A percentile compares a stretch with the other conserved stretches of the same genome.
phyloP scores from a whole-genome alignment of 2,797 vertebrate species.

The Carapus acus region DNA sequence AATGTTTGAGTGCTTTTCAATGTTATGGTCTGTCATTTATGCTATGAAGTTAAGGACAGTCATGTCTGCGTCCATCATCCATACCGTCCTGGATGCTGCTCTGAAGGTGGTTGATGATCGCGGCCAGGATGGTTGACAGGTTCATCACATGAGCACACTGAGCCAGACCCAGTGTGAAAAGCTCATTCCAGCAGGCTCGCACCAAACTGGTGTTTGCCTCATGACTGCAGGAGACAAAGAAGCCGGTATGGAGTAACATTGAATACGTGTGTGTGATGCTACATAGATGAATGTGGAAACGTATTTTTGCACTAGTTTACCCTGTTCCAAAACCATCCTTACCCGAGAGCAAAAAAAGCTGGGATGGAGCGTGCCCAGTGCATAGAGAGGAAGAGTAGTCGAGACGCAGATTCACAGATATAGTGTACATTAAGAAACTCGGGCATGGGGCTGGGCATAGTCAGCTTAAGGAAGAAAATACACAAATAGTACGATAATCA shows the following conservation, averaged over 20 bases:
- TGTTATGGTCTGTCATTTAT: no score
- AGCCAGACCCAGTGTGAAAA: constrained; percentile 93
- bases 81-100: constrained; percentile 95
- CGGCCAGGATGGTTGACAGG: constrained; percentile 92
- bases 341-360: constrained; percentile 97
- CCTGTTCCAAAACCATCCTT: constrained; percentile 45
- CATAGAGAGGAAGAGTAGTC: constrained; percentile 98
- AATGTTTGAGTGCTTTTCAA: no score
- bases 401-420: constrained; percentile 97
- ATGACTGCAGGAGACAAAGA: constrained; percentile 73
- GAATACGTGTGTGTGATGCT: not conserved
- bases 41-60: no score
- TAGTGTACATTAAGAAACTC: constrained; percentile 99
- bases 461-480: constrained; percentile 48
- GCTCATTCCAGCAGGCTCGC: constrained; percentile 96
- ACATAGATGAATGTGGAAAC: constrained; percentile 6
- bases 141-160: constrained; percentile 98
- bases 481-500: constrained; percentile 8
- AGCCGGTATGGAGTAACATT: not conserved
- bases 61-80: constrained; percentile 43
- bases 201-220: constrained; percentile 94
- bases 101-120: constrained; percentile 95
- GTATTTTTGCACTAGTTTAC: not conserved
- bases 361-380: constrained; percentile 99
- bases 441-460: constrained; percentile 92